Base-by-base conservation (phyloP, 2,113 vertebrate genomes). In the Cynocephalus volans region DNA sequence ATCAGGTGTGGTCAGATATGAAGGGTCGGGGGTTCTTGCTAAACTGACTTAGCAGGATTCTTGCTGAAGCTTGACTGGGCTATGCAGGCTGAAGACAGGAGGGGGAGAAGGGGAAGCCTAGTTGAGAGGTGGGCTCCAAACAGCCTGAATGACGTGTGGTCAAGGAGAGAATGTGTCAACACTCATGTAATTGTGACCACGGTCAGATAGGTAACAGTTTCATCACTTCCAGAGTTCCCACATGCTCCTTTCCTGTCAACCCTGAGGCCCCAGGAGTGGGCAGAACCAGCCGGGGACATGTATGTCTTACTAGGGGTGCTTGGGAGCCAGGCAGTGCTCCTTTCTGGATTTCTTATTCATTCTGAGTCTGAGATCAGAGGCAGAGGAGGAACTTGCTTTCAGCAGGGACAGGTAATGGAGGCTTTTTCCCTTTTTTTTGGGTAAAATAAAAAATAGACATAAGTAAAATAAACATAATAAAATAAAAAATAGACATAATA, bases 251-350 rank as follows among this genome's bases (percentile, higher is more conserved):
- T 41, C 9, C 31, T 3, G 36, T 9, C 52, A 13, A 12, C 10
- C 1, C 9, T 17, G 1, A 6, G 54, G 45, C 23, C 60, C 21
- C n/a, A 48, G 54, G 70, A 6, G 36, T 10, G 50, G 24, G 7
- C 60, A 52, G 69, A 76, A 48, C 21, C 21, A 5, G 13, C n/a
- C 12, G 7, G 31, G 54, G 18, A 69, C 23, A 18, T 0, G 0
- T 0, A 19, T 1, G 0, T n/a, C 73, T 28, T 36, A 9, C 6
- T 23, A 24, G 36, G 41, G 70, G 26, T 14, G 45, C 41, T 21
- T 0, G 0, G 31, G 21, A 50, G 73, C 50, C 2, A 28, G 18
- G 73, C 26, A 18, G 14, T 17, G 31, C 31, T 52, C 17, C 75
- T 77, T 31, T 77, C 48, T 82, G 24, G 80, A 17, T 41, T 81